Conservation (phyloP, 1,140 invertebrate genomes). For the Mycetomoellerius zeteki region DNA sequence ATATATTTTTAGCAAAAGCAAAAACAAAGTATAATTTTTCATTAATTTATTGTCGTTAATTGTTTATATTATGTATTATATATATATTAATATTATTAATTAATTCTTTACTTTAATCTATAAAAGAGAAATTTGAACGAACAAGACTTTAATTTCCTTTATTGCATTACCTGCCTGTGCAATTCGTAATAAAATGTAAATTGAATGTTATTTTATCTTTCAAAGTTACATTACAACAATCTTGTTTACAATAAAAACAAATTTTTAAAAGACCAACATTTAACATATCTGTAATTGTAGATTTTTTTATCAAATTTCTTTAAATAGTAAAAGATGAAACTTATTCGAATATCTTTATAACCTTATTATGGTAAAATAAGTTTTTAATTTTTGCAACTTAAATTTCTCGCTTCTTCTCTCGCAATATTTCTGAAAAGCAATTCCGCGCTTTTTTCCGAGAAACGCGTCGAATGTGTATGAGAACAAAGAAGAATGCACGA, state of each 20-base stretch:
- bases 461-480: background rate
- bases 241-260: background rate
- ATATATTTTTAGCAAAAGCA: background rate
- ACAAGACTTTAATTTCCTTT: background rate
- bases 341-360: background rate
- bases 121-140: background rate
- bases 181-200: background rate
- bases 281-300: conserved; percentile 2
- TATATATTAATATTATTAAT: background rate
- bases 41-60: too few relatives aligned
- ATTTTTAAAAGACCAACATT: background rate
- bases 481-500: background rate
- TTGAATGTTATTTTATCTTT: background rate
- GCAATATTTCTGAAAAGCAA: conserved; percentile 10
- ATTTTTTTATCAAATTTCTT: background rate
- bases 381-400: conserved; percentile 18
- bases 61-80: background rate
- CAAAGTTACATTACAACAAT: background rate
- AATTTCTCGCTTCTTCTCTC: background rate
- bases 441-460: background rate
- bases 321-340: background rate
- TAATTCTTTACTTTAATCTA: background rate
- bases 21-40: background rate
- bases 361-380: background rate
- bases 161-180: background rate